These are phyloP conservation scores for Heteractis magnifica DNA, from an alignment of 92 coral and sea anemone genomes.

Conservation along the genomic window DNA sequence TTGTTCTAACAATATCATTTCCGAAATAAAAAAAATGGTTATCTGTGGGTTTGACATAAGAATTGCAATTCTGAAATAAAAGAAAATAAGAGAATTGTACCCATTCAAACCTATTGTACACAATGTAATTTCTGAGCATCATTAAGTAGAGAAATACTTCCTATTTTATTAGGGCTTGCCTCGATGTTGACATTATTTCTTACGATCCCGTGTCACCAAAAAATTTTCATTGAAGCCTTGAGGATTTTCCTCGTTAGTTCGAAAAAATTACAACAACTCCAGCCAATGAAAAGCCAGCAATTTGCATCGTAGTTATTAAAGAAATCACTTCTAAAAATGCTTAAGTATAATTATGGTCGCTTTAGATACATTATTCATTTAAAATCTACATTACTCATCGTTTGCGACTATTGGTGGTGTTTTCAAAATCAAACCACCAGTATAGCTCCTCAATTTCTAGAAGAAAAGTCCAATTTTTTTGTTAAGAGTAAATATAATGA, in stretches of 20 bases:
- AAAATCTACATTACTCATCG: not conserved
- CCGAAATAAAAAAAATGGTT: not conserved
- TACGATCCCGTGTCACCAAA: not conserved
- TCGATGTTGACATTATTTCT: not conserved
- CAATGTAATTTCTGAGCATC: not conserved
- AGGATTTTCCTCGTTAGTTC: not conserved
- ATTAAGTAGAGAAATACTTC: not conserved
- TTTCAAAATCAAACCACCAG: not conserved
- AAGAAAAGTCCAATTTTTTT: not conserved
- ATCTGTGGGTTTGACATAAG: not conserved
- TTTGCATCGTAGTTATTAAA: not conserved
- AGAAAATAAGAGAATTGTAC: not conserved
- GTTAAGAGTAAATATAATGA: conserved; percentile 1
- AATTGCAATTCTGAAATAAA: not conserved
- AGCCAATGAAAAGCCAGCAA: not conserved
- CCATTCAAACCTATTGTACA: not conserved
- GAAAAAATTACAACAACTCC: not conserved
- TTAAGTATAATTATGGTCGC: not conserved
- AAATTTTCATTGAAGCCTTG: not conserved
- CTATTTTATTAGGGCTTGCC: not conserved
- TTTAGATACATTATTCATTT: not conserved
- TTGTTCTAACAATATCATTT: not conserved
- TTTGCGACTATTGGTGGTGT: not conserved
- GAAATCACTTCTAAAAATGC: not conserved
- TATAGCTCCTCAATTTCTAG: not conserved